Evolutionary conservation across 2,888 invertebrate genomes (phyloP), one percentile per base, ranked within the genome.

Genomic region (Agrotis ipsilon): DNA sequence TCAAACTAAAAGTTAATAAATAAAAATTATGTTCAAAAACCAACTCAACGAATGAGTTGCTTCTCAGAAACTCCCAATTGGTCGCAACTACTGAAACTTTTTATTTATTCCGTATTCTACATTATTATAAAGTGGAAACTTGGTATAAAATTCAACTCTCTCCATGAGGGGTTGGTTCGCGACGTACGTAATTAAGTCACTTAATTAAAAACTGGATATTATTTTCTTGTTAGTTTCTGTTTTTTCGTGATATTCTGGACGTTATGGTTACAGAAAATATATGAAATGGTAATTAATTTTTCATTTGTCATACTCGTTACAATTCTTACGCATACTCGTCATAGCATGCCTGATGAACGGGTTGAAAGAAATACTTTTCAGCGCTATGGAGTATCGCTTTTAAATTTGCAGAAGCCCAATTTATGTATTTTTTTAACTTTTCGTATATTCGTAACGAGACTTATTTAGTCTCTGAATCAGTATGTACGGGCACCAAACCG

Each of bases 161-260:
- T 24, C 61, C 61, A 65, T 64, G 58, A 61, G 55, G 43, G 72
- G 21, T 49, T 43, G 55, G 46, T 45, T 27, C 45, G 75, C 71
- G 58, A 64, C 77, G 73, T 75, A 78, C 67, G 73, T 85, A 80
- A 86, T 86, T 81, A 86, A 82, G 74, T 71, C 62, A 73, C 74
- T 85, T 86, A 86, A 86, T 86, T 85, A 86, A 86, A 86, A 82
- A 81, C 73, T 57, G 70, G 66, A 75, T 63, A 73, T 75, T 72
- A 76, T 76, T 80, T 77, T 75, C 75, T 82, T 78, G 70, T 58
- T 63, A 71, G 62, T 70, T 80, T 65, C 32, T 49, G 62, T 65
- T 68, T 49, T 57, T 72, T 69, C 3, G 51, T 19, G n/a, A 55
- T 66, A 51, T 51, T 69, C 21, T 11, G 24, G 43, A 19, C 16